A percentile compares a stretch with the other conserved stretches of the same genome.
phyloP scores from a whole-genome alignment of 2,113 vertebrate species.

The Anarrhichthys ocellatus region DNA sequence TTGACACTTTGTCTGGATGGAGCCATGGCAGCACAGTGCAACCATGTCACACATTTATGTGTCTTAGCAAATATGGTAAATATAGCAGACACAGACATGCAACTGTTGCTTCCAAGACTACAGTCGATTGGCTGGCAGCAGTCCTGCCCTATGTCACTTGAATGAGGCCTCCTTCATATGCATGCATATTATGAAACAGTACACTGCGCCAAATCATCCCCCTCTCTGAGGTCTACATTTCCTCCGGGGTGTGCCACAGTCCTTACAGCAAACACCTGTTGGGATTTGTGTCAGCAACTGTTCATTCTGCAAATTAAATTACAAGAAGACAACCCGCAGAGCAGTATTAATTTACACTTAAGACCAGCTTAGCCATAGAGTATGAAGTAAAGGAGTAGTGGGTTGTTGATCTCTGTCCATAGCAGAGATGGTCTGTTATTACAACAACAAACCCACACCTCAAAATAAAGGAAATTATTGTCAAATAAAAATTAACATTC shows the following conservation, averaged over 20 bases:
- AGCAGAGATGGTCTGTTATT: neutral
- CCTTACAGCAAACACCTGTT: neutral
- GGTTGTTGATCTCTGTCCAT: neutral
- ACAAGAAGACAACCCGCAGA: neutral
- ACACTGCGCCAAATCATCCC: neutral
- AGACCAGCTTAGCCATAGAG: neutral
- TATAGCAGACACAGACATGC: conserved; percentile 65
- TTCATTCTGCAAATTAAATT: conserved; percentile 15
- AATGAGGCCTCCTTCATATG: neutral
- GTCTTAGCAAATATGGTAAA: conserved; percentile 67
- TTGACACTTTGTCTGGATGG: conserved; percentile 57
- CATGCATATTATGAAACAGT: conserved; percentile 3
- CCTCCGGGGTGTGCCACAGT: neutral
- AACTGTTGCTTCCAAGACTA: conserved; percentile 50
- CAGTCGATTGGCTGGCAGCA: conserved; percentile 46
- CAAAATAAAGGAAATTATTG: neutral
- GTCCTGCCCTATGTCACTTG: neutral
- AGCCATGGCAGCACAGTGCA: conserved; percentile 26
- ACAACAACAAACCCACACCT: neutral
- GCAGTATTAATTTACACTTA: conserved; percentile 13
- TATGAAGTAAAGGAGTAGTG: neutral
- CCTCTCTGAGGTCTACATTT: conserved; percentile 8
- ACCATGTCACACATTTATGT: conserved; percentile 61
- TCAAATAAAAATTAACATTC: neutral
- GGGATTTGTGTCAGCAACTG: conserved; percentile 4